Base-by-base conservation (phyloP, 92 coral and sea anemone species). In the Phenganax marumi region DNA sequence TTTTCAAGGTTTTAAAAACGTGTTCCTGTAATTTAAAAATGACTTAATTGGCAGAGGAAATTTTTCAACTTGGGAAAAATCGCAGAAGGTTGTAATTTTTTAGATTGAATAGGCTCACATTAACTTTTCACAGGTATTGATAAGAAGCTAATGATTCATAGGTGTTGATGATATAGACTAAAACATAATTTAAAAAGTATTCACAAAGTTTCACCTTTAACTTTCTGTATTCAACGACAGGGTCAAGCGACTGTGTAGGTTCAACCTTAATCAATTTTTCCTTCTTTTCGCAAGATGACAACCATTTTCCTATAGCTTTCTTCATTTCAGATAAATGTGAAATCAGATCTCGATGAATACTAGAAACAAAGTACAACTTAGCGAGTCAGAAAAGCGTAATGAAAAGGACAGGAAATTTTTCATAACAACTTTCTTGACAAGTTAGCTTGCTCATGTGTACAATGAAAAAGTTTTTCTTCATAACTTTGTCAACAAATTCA, bases 241-340 rank as follows among this genome's bases (percentile, higher is more conserved):
- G 83, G 60, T 57, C 83, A 50, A 12, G 65, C 8, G 83, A 23
- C 48, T 54, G 47, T 16, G 73, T 6, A 22, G 83, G 83, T 16
- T 78, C 83, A 46, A 78, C 83, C 16, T 3, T 78, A 3, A 78
- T 78, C 2, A 72, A 14, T 12, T 62, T 78, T 48, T 78, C 83
- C 60, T 78, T 78, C 83, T 78, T 78, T 13, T 78, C 83, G 46
- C 71, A 63, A 43, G 73, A 65, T 13, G 72, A 12, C 53, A 78
- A 58, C 73, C 73, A 63, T 46, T 62, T 78, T 14, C 47, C 72
- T 3, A 78, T 14, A 63, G n/a, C 43, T 9, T 68, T 65, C 68
- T 78, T 78, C 73, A 57, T 78, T 17, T 78, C 83, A 9, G 56
- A 19, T 13, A 78, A 12, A 62, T 78, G 73, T 8, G 73, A 56